These are phyloP conservation scores for Platypus cylindrus DNA, from an alignment of 2,888 invertebrate genomes.

Conservation along the genomic window DNA sequence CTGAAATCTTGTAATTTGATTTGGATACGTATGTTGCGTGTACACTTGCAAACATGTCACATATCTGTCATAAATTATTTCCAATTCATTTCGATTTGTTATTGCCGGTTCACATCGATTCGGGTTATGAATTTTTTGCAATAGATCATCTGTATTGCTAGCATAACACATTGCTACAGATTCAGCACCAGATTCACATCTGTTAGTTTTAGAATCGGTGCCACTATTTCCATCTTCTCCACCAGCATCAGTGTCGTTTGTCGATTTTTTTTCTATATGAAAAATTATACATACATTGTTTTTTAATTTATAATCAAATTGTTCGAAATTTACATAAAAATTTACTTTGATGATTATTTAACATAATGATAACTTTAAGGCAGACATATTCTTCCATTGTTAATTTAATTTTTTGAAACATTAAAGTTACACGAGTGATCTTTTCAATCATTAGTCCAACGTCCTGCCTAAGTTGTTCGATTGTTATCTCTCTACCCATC, in stretches of 20 bases:
- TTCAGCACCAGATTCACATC: too few species aligned
- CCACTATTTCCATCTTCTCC: too few species aligned
- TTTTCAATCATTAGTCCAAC: constrained; percentile 95
- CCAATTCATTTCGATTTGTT: too few species aligned
- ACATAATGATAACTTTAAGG: constrained; percentile 93
- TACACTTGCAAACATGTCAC: constrained; percentile 86
- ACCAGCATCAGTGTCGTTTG: constrained; percentile 33
- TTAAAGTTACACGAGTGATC: constrained; percentile 89
- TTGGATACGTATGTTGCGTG: constrained; percentile 77
- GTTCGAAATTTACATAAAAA: too few species aligned
- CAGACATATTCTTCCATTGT: constrained; percentile 97
- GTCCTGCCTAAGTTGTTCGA: constrained; percentile 85
- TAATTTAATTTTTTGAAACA: constrained; percentile 83
- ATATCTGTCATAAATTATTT: constrained; percentile 90
- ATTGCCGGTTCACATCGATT: too few species aligned
- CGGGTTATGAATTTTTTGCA: too few species aligned
- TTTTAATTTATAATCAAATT: not conserved
- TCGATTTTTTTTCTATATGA: constrained; percentile 20
- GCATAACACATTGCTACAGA: too few species aligned
- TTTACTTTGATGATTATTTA: too few species aligned
- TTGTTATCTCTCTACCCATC: constrained; percentile 84
- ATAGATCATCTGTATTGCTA: too few species aligned
- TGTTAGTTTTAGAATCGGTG: too few species aligned
- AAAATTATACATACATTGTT: not conserved
- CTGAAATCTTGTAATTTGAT: constrained; percentile 78